phyloP scores from a whole-genome alignment of 2,888 invertebrate genomes.

The Trichopoda pennipes region DNA sequence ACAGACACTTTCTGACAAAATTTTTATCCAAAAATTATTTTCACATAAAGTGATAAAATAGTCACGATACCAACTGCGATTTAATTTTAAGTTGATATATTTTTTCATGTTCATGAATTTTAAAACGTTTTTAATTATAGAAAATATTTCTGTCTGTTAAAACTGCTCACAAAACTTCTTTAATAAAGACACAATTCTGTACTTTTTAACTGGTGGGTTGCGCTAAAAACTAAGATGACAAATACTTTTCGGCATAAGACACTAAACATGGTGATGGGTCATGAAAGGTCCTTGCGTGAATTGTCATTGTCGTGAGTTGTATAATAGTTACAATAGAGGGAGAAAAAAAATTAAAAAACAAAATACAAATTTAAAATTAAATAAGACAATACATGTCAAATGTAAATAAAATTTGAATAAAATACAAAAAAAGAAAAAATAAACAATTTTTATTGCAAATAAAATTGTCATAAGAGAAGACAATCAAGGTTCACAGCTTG shows the following conservation, averaged over 20 bases:
- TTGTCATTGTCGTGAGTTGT: slow-evolving; percentile 72
- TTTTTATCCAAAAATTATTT: no score
- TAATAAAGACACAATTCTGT: slow-evolving; percentile 29
- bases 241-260: slow-evolving; percentile 56
- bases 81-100: no score
- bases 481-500: neutral
- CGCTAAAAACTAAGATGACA: slow-evolving; percentile 58
- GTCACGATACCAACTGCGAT: no score
- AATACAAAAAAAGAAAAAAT: neutral
- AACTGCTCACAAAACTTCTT: neutral
- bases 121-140: no score
- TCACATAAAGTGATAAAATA: no score
- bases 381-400: neutral
- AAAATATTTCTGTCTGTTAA: neutral
- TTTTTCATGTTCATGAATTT: no score
- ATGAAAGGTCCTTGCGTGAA: slow-evolving; percentile 72
- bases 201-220: slow-evolving; percentile 14
- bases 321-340: slow-evolving; percentile 58
- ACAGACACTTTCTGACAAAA: no score
- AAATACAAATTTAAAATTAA: neutral
- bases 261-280: slow-evolving; percentile 68
- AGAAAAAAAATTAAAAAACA: neutral
- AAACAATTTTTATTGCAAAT: neutral
- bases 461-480: neutral
- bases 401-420: neutral